Evolutionary conservation across 2,797 vertebrate species (phyloP), one percentile per base, ranked within the genome.

Genomic region (Chloroceryle amazona): DNA sequence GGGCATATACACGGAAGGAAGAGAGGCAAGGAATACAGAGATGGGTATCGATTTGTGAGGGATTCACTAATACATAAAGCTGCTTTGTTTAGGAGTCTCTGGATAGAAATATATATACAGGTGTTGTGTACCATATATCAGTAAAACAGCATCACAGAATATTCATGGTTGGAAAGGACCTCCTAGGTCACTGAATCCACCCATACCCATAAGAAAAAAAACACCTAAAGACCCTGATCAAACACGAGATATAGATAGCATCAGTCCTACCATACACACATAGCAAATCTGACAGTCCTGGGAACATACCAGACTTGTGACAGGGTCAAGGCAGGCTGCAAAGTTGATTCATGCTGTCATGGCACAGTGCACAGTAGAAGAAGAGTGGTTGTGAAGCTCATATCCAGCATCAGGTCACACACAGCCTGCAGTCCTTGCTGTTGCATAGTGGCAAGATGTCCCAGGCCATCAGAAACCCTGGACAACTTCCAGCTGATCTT

Each of bases 181-280:
- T 41, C 39, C 39, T 41, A 41, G 39, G 15, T 41, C 39, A 41
- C 39, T 15, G 39, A 41, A 13, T 41, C 39, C 39, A 41, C 13
- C 39, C 39, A 41, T 41, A 41, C 5, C 39, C 39, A 41, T 41
- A 15, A 41, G 13, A 15, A 41, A 41, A 41, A 41, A 41, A 41
- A 6, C 39, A 41, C 39, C 39, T 41, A 41, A 41, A 41, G 14
- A 41, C 13, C 39, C 39, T 15, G 39, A 41, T 41, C 39, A 41
- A 41, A 41, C 39, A 41, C 14, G 39, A 41, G 39, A 41, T 41
- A 41, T 1, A 76, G 29, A 39, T 4, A 73, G 13, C 42, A 54
- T 49, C 51, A 65, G 35, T 67, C 6, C 4, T 73, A 39, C 13
- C 0, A 0, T 26, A 66, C 7, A 47, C 11, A 61, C 3, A 39